These are phyloP conservation scores for Pelobates fuscus DNA, from an alignment of 2,113 vertebrate genomes.

Conservation along the genomic window DNA sequence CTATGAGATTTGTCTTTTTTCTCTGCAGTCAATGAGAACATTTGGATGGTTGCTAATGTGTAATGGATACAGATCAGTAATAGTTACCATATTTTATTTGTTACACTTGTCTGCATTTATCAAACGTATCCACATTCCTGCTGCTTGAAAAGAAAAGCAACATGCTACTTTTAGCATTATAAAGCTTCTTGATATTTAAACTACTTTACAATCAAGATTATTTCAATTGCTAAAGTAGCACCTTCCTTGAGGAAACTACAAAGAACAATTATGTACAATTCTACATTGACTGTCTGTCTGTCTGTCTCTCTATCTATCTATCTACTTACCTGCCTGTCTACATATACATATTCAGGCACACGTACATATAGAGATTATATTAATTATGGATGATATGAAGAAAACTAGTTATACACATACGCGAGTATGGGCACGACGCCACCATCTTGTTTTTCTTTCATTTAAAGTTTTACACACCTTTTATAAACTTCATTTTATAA, in stretches of 20 bases:
- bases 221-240: conserved; percentile 56
- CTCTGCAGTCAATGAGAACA: conserved; percentile 29
- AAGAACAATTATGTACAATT: no score
- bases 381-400: no score
- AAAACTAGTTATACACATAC: no score
- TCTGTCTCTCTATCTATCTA: no score
- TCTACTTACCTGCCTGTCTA: no score
- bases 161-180: conserved; percentile 50
- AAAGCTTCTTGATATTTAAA: conserved; percentile 59
- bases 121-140: conserved; percentile 50
- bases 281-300: no score
- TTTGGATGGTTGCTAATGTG: conserved; percentile 16
- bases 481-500: no score
- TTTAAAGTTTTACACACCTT: no score
- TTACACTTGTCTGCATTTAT: conserved; percentile 52
- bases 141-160: conserved; percentile 47
- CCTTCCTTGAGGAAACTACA: conserved; percentile 51
- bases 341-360: no score
- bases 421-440: no score
- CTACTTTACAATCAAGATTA: conserved; percentile 56
- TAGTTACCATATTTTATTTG: conserved; percentile 49
- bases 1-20: conserved; percentile 35
- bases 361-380: no score
- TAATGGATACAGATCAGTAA: conserved; percentile 37
- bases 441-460: no score